Evolutionary conservation across 2,888 invertebrate species (phyloP).

Genomic region (Electrophaes corylata): DNA sequence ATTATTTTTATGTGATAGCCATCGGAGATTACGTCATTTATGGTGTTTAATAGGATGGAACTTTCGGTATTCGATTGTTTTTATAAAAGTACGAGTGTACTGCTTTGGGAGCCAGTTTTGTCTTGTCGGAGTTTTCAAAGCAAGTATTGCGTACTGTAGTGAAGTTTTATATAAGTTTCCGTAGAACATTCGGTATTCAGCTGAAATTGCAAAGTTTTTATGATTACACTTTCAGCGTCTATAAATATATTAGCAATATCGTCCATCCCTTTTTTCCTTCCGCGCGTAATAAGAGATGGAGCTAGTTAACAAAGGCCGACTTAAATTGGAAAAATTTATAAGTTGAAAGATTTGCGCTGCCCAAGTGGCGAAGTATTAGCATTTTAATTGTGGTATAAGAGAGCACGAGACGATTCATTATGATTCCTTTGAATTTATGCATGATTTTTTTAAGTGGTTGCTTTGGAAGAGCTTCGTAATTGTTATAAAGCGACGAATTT

Average conservation of each 20-base stretch:
- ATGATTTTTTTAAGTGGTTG: conserved; percentile 39
- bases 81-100: background rate
- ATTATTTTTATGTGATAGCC: conserved; percentile 46
- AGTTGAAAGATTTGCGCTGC: conserved; percentile 61
- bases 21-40: conserved; percentile 14
- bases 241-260: conserved; percentile 37
- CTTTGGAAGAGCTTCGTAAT: conserved; percentile 14
- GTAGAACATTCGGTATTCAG: conserved; percentile 28
- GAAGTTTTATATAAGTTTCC: conserved; percentile 18
- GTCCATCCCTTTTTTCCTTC: conserved; percentile 37
- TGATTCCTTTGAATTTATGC: conserved; percentile 50
- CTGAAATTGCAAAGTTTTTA: conserved; percentile 24
- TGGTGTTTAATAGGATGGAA: conserved; percentile 16
- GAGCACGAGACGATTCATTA: conserved; percentile 50
- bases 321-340: conserved; percentile 70
- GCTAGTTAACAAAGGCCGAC: conserved; percentile 56
- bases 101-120: background rate
- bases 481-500: conserved; percentile 10
- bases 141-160: conserved; percentile 2
- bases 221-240: conserved; percentile 37
- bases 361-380: conserved; percentile 63
- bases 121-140: background rate
- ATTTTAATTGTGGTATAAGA: conserved; percentile 62
- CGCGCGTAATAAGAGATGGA: conserved; percentile 47
- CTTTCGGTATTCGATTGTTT: conserved; percentile 19